Evolutionary conservation across 1,140 invertebrate species (phyloP).

Genomic region (Aphaenogaster floridana): DNA sequence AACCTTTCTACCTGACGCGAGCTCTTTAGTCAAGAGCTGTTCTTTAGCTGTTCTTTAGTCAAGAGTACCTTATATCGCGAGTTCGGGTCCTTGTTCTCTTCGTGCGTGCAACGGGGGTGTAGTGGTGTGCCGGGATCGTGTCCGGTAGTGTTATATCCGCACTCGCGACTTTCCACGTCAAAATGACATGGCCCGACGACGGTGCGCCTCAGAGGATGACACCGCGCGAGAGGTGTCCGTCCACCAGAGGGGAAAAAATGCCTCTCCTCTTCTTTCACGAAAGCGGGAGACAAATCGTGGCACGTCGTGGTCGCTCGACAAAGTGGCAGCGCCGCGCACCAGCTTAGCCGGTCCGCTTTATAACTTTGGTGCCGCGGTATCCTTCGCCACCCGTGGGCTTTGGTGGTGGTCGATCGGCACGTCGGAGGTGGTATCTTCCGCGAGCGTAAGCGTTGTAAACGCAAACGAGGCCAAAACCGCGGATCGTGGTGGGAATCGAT

Average conservation of each 20-base stretch:
- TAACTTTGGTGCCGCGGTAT: conserved; percentile 82
- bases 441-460: conserved; percentile 9
- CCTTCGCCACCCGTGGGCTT: conserved; percentile 6
- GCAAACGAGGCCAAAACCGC: conserved; percentile 83
- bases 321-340: conserved; percentile 82
- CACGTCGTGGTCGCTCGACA: conserved; percentile 77
- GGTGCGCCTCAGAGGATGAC: conserved; percentile 30
- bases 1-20: conserved; percentile 8
- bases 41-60: neutral
- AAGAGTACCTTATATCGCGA: conserved; percentile 1
- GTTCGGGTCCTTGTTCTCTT: neutral
- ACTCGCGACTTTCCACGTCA: conserved; percentile 44
- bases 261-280: conserved; percentile 34
- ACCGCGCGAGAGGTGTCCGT: conserved; percentile 56
- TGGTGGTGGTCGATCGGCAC: conserved; percentile 39
- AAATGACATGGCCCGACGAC: conserved; percentile 55
- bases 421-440: conserved; percentile 64
- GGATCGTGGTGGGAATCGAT: conserved; percentile 54
- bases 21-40: neutral
- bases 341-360: conserved; percentile 82
- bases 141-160: conserved; percentile 11
- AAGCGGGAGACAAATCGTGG: conserved; percentile 48
- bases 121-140: neutral
- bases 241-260: neutral
- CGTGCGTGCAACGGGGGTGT: neutral